Percentiles rank a stretch among this genome's conserved stretches.
Conservation (phyloP, 2,888 invertebrate genomes). For the Candidula unifasciata region DNA sequence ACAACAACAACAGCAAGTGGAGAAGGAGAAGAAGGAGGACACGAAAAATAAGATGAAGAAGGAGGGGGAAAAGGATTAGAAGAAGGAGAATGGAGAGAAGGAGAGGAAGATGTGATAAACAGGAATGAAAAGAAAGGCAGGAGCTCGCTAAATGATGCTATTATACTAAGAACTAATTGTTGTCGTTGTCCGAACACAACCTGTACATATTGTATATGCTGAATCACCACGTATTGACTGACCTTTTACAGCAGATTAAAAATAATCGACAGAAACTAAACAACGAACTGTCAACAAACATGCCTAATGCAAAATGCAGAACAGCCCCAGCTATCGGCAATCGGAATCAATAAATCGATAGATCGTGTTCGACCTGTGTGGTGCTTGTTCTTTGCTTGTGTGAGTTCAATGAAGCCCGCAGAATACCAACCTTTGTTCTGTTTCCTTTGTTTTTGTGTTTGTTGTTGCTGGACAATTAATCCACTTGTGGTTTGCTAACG, state of each 20-base stretch:
- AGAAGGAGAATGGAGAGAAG: background rate
- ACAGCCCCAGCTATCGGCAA: background rate
- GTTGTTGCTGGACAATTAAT: conserved; percentile 5
- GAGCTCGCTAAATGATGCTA: too few species aligned
- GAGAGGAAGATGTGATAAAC: too few species aligned
- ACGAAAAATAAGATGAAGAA: background rate
- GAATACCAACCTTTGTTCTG: background rate
- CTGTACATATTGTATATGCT: too few species aligned
- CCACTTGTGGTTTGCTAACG: background rate
- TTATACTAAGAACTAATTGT: too few species aligned
- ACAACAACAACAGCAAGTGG: too few species aligned
- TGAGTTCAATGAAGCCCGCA: background rate
- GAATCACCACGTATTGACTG: background rate
- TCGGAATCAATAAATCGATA: conserved; percentile 16
- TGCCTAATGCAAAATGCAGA: background rate
- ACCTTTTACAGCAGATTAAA: background rate
- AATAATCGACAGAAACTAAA: background rate
- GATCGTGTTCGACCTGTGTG: background rate
- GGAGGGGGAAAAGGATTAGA: background rate
- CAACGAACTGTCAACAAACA: background rate
- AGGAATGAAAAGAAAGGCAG: too few species aligned
- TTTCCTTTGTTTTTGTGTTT: background rate
- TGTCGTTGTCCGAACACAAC: too few species aligned
- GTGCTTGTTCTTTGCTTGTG: background rate
- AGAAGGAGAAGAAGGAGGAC: background rate